A percentile compares a stretch with the other conserved stretches of the same genome.
These are phyloP conservation scores for Perodicticus potto DNA, from an alignment of 2,797 vertebrate genomes.

Conservation along the genomic window DNA sequence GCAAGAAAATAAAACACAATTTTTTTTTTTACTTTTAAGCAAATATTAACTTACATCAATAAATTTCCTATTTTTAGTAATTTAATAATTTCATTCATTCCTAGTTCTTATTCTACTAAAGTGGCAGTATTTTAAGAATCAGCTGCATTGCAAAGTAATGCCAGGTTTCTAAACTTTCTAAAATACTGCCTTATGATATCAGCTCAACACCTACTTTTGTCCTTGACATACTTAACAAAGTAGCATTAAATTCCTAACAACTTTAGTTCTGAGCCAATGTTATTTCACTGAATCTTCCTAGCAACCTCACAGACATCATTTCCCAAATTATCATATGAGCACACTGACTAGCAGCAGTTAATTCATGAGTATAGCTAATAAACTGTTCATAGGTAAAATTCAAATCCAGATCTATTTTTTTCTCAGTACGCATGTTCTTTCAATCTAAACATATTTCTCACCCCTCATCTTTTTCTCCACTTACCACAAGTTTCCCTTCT, in stretches of 20 bases:
- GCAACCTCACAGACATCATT: not conserved
- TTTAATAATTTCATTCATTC: slow-evolving; percentile 10
- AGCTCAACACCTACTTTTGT: slow-evolving; percentile 40
- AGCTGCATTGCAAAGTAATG: slow-evolving; percentile 3
- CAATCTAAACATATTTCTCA: slow-evolving; percentile 1
- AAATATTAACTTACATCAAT: slow-evolving; percentile 35
- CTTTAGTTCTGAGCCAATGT: slow-evolving; percentile 14
- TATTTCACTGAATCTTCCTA: not conserved
- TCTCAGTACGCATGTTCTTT: not conserved
- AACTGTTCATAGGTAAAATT: slow-evolving; percentile 11
- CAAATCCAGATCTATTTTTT: not conserved
- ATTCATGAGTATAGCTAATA: not conserved
- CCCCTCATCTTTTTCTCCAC: not conserved
- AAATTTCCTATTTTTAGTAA: slow-evolving; percentile 35
- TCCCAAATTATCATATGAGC: not conserved
- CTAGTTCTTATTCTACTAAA: not conserved
- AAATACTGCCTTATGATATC: not conserved
- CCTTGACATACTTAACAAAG: slow-evolving; percentile 40
- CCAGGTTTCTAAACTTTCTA: not conserved
- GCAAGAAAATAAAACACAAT: not conserved
- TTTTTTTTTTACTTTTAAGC: not conserved
- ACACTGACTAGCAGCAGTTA: slow-evolving; percentile 14
- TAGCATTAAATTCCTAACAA: slow-evolving; percentile 40
- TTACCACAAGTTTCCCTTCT: not conserved
- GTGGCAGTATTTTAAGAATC: not conserved